Conservation (phyloP, 2,888 invertebrate species). For the Eucriotettix oculatus region DNA sequence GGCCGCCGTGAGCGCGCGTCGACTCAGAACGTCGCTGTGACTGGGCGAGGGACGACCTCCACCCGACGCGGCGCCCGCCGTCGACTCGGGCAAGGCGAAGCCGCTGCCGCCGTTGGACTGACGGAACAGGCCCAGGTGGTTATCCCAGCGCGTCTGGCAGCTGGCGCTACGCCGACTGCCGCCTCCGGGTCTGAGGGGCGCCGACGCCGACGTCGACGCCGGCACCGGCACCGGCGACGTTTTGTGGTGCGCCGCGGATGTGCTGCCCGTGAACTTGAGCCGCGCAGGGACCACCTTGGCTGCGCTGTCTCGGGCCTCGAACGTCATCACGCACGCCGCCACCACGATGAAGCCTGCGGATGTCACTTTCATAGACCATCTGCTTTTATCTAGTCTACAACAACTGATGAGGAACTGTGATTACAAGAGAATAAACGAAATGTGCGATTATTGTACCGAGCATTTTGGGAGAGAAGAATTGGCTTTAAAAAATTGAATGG, state of each 20-base stretch:
- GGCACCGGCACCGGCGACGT: slow-evolving; percentile 18
- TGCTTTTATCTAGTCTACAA: too few relatives aligned
- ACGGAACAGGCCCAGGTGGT: slow-evolving; percentile 28
- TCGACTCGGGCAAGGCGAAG: slow-evolving; percentile 17
- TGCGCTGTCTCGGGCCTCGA: slow-evolving; percentile 88
- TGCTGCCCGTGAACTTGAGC: slow-evolving; percentile 25
- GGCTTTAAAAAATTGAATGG: too few relatives aligned
- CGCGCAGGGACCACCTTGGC: slow-evolving; percentile 79
- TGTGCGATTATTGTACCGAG: too few relatives aligned
- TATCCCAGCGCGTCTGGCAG: slow-evolving; percentile 28
- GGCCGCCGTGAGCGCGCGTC: slow-evolving; percentile 28
- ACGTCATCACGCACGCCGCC: slow-evolving; percentile 96
- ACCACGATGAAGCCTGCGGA: slow-evolving; percentile 77
- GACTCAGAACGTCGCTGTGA: slow-evolving; percentile 11
- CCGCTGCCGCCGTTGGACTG: not conserved
- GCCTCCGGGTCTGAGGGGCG: slow-evolving; percentile 15
- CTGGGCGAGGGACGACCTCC: slow-evolving; percentile 14
- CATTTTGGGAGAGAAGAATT: too few relatives aligned
- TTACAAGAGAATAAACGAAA: too few relatives aligned
- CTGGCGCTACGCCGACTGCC: slow-evolving; percentile 23
- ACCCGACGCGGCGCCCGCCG: slow-evolving; percentile 24
- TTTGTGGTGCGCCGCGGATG: slow-evolving; percentile 21
- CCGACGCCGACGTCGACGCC: slow-evolving; percentile 17
- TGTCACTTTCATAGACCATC: too few relatives aligned
- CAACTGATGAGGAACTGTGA: too few relatives aligned